Base-by-base conservation (phyloP, 2,888 invertebrate genomes). In the Agrilus biguttatus region DNA sequence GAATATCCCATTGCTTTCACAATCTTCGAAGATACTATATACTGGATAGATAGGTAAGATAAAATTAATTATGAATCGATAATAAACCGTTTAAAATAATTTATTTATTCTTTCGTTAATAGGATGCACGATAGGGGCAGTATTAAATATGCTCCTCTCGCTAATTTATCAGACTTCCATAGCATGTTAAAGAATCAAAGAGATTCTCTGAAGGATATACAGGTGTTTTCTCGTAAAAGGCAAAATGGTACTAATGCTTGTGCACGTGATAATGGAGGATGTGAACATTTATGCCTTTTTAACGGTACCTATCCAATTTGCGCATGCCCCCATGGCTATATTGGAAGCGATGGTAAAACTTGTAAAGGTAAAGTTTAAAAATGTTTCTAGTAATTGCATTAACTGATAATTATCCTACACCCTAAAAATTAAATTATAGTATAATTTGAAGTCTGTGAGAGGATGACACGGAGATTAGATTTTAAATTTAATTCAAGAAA, bases 311-410 rank as follows among this genome's bases (percentile, higher is more conserved):
- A 66, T 50, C 72, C 77, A 28, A 73, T 78, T 45, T 90, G 89
- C 66, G 81, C 78, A 33, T 92, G 92, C 59, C 81, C 89, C 34
- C 87, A 89, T 68, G 89, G 89, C 4, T 75, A 75, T 51, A 71
- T 87, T 4, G 74, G 75, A 6, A 51, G 66, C 3, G 78, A 88
- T 67, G 74, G 74, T 0, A 72, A 71, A 50, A 67, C 70, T 40
- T 91, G 91, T 66, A 74, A 75, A 63, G 74, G 72, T 71, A 55
- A 40, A 28, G 8, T 28, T 10, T 28, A 28, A 10, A 28, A 10
- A 28, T 2, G 8, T 5, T 5, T 28, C 10, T 28, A 10, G 8
- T 28, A 8, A 28, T 28, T 10, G 28, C 2, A 8, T 23, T 28
- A 10, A 28, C 8, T 5, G 10, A 28, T 10, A n/a, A n/a, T n/a